These are phyloP conservation scores for Zygothrica quintamaculata DNA, from an alignment of 2,888 invertebrate genomes.

Conservation along the genomic window DNA sequence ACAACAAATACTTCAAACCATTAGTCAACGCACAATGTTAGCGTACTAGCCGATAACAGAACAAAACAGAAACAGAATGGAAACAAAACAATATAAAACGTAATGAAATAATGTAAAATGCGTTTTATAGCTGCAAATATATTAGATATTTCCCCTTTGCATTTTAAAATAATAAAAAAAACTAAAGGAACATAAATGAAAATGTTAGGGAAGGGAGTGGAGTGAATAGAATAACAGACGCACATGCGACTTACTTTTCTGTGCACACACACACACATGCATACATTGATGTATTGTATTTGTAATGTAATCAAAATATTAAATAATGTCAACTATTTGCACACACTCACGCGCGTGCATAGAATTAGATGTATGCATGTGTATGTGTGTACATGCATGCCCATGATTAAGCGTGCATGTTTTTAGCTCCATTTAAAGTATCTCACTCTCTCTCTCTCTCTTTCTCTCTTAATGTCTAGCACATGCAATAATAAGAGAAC, in stretches of 20 bases:
- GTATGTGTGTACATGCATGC: conserved; percentile 25
- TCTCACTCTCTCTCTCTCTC: too few species aligned
- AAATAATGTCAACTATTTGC: not conserved
- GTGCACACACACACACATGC: conserved; percentile 11
- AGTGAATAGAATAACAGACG: conserved; percentile 31
- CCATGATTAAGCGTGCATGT: conserved; percentile 17
- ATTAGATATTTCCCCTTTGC: conserved; percentile 18
- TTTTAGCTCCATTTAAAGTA: too few species aligned
- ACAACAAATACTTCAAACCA: conserved; percentile 15
- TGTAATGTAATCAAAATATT: conserved; percentile 12
- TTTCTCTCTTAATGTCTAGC: conserved; percentile 4
- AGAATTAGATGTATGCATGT: conserved; percentile 10
- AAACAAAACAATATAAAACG: conserved; percentile 4
- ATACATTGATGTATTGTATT: conserved; percentile 14
- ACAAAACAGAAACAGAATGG: conserved; percentile 17
- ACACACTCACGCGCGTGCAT: not conserved
- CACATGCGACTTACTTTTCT: conserved; percentile 45
- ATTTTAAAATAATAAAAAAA: conserved; percentile 36
- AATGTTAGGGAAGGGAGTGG: not conserved
- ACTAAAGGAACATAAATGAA: conserved; percentile 27
- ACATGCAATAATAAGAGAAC: too few species aligned
- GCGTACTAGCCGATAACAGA: conserved; percentile 4
- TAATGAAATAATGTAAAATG: conserved; percentile 1
- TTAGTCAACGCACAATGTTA: conserved; percentile 50
- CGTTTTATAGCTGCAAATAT: conserved; percentile 18